These are phyloP conservation scores for Anarhynchus alexandrinus DNA, from an alignment of 2,113 vertebrate genomes.

Conservation along the genomic window DNA sequence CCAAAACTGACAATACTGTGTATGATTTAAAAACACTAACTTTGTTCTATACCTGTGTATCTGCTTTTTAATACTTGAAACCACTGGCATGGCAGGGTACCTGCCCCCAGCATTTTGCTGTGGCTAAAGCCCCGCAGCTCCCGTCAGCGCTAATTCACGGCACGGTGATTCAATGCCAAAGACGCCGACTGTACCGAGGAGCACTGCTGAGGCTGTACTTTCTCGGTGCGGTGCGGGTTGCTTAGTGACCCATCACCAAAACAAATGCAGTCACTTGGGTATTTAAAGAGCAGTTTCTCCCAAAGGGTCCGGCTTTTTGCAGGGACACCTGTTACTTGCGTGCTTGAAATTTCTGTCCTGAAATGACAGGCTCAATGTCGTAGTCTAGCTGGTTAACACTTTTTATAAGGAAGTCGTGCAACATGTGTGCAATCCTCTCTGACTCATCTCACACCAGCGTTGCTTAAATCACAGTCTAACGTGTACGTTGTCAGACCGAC, in stretches of 20 bases:
- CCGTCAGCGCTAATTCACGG: neutral
- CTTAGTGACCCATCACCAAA: slow-evolving; percentile 66
- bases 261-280: slow-evolving; percentile 62
- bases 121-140: neutral
- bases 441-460: neutral
- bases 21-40: neutral
- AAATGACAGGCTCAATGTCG: slow-evolving; percentile 17
- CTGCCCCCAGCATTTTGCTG: neutral
- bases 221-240: neutral
- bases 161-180: accelerated
- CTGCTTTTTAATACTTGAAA: neutral
- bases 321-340: slow-evolving; percentile 49
- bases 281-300: slow-evolving; percentile 67
- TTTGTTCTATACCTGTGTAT: neutral
- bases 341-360: slow-evolving; percentile 41
- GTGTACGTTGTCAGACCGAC: accelerated
- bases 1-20: neutral
- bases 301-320: neutral
- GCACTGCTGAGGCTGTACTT: neutral
- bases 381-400: neutral
- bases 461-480: neutral
- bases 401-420: neutral
- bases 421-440: neutral
- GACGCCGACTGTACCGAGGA: neutral
- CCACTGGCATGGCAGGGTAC: too few species aligned